Base-by-base conservation (phyloP, 2,797 vertebrate species). In the Enteromius trimaculatus region DNA sequence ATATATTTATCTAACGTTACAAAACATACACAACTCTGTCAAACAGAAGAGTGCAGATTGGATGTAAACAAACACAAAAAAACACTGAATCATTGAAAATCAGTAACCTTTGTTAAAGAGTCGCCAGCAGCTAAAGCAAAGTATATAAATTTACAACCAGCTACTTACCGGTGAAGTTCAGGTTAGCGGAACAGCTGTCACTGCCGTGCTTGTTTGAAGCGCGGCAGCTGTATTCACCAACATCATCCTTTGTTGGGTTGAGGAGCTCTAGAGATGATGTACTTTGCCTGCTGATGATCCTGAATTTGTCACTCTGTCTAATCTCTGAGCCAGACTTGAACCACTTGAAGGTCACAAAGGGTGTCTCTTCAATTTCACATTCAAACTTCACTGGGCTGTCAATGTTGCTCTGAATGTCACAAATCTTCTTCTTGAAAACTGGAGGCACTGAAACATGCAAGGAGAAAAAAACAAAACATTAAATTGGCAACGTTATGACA, bases 331-430 rank as follows among this genome's bases (percentile, higher is more conserved):
- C 96, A 0, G 96, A 96, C 92, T 96, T 98, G 88, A 96, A 97
- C 98, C 98, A 99, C 91, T 97, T 97, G 93, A 99, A 99, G 80
- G 80, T 96, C 87, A 98, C 94, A 1, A 96, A 95, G 0, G 96
- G 96, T 79, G 97, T 94, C 1, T 95, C 96, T 77, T 97, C 95
- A 26, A 94, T 95, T 85, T 99, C 97, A 89, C 98, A 99, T 85
- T 97, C 96, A 89, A 99, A 99, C 88, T 95, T 97, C 85, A 95
- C 97, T 6, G 88, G 71, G 3, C 92, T 93, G 72, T 97, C 97
- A 66, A 96, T 88, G 64, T 96, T 97, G 84, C 96, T 94, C 84
- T 97, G 96, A 87, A 97, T 60, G 0, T 97, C 92, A 71, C 93
- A 92, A 0, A 98, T 94, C 85, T 94, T 96, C 88, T 92, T 95